phyloP scores from a whole-genome alignment of 2,888 invertebrate species.

The Andrena haemorrhoa region DNA sequence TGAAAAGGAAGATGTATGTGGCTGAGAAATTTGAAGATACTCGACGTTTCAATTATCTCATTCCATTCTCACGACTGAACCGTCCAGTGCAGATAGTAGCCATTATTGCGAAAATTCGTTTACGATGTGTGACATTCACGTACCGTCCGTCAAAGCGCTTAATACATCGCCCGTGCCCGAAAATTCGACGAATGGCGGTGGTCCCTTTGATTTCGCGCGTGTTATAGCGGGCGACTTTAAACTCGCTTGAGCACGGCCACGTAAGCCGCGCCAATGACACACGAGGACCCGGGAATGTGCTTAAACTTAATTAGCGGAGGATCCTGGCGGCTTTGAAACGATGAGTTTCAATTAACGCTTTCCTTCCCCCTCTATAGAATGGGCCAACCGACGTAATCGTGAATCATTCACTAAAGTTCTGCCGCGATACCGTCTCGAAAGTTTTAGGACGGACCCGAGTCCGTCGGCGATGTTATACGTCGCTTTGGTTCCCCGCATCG shows the following conservation, averaged over 20 bases:
- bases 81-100: not conserved
- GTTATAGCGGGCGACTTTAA: conserved; percentile 32
- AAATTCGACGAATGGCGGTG: conserved; percentile 37
- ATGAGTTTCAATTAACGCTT: conserved; percentile 67
- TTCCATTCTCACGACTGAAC: not conserved
- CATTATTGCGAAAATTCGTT: conserved; percentile 19
- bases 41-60: conserved; percentile 16
- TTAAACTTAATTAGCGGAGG: conserved; percentile 63
- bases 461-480: conserved; percentile 58
- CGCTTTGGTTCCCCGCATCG: conserved; percentile 55
- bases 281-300: conserved; percentile 46
- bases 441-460: conserved; percentile 60
- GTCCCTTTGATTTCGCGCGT: conserved; percentile 50
- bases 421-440: conserved; percentile 68
- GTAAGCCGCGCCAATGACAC: conserved; percentile 34
- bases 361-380: conserved; percentile 48
- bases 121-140: conserved; percentile 35
- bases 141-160: conserved; percentile 4
- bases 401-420: conserved; percentile 70
- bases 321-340: conserved; percentile 39
- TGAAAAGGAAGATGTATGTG: not conserved
- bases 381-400: conserved; percentile 49
- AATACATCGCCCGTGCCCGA: conserved; percentile 2
- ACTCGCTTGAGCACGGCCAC: conserved; percentile 27
- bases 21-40: too few relatives aligned